Evolutionary conservation across 2,113 vertebrate genomes (phyloP).

Genomic region (Daphoenositta chrysoptera): DNA sequence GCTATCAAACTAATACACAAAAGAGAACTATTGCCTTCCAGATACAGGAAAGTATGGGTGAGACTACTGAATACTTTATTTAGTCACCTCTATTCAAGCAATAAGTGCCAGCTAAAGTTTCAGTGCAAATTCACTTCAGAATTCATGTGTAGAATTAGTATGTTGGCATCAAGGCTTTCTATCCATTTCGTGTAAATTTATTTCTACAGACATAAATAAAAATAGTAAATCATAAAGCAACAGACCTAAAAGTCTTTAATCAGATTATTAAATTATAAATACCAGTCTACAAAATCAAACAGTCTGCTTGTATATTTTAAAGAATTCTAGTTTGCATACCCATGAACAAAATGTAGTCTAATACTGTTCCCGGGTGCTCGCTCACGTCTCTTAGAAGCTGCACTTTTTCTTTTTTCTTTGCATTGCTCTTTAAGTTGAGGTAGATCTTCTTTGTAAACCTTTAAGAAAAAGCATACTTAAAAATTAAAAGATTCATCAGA

Average conservation of each 20-base stretch:
- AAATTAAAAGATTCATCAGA: not conserved
- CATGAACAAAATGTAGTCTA: constrained; percentile 95
- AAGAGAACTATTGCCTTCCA: not conserved
- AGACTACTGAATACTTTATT: not conserved
- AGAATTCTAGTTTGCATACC: constrained; percentile 74
- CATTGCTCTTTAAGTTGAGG: constrained; percentile 98
- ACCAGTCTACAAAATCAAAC: not conserved
- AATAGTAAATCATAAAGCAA: not conserved
- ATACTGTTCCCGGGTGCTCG: constrained; percentile 85
- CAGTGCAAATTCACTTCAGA: not conserved
- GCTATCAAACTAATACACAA: not conserved
- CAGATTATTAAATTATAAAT: not conserved
- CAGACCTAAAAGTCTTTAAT: not conserved
- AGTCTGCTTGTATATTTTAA: not conserved
- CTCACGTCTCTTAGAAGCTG: constrained; percentile 89
- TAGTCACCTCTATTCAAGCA: not conserved
- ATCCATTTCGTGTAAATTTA: not conserved
- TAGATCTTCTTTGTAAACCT: constrained; percentile 99
- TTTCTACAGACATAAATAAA: not conserved
- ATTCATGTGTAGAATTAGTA: not conserved
- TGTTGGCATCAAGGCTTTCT: not conserved
- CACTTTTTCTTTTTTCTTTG: constrained; percentile 89
- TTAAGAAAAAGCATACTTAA: constrained; percentile 20
- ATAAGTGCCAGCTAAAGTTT: not conserved
- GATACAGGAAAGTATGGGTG: not conserved